Percentiles rank a stretch among this genome's conserved stretches.
phyloP scores from a whole-genome alignment of 2,113 vertebrate genomes.

The Tyto alba region DNA sequence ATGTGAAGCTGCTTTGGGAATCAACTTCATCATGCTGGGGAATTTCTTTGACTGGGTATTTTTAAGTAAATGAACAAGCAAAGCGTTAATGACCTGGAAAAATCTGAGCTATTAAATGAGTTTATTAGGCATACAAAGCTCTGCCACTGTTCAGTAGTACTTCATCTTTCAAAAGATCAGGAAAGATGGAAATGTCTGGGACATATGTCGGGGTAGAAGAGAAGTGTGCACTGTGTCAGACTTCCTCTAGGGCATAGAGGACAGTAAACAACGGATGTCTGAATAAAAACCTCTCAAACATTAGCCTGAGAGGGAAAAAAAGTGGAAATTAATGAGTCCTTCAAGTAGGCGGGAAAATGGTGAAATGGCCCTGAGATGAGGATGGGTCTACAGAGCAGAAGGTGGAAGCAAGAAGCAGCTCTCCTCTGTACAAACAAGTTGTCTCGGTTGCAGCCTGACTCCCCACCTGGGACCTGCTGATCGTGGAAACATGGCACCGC shows the following conservation, averaged over 20 bases:
- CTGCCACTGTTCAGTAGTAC: background rate
- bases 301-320: background rate
- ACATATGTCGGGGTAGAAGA: background rate
- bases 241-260: too few species aligned
- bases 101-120: background rate
- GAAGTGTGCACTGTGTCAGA: background rate
- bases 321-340: background rate
- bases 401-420: background rate
- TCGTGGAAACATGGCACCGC: rapidly evolving
- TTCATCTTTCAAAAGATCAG: background rate
- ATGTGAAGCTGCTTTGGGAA: background rate
- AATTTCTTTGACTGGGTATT: background rate
- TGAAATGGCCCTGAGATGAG: background rate
- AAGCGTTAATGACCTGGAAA: background rate
- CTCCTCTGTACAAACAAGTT: background rate
- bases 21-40: background rate
- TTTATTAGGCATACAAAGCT: background rate
- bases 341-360: background rate
- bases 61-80: background rate
- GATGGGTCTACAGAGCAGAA: too few species aligned
- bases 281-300: background rate
- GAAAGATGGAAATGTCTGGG: background rate
- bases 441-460: background rate
- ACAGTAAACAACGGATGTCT: background rate
- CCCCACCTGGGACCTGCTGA: background rate